phyloP scores from a whole-genome alignment of 2,113 vertebrate species.

The Callionymus lyra region DNA sequence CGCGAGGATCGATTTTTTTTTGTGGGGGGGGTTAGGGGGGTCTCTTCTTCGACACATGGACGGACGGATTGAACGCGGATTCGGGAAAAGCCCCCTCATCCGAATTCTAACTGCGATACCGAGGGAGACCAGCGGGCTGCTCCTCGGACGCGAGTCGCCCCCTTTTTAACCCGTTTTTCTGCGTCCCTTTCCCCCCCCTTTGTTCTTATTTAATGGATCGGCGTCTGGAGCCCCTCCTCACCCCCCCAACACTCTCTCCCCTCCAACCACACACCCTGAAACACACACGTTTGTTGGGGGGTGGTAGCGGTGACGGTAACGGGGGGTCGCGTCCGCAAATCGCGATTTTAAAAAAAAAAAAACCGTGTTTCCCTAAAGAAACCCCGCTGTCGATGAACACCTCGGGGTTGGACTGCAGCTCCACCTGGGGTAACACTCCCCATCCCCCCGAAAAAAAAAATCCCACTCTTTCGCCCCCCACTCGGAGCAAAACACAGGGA shows the following conservation, averaged over 20 bases:
- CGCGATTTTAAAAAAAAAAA: too few species aligned
- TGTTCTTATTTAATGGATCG: slow-evolving; percentile 59
- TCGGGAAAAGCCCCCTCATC: background rate
- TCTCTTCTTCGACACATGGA: slow-evolving; percentile 8
- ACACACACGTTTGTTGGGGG: slow-evolving; percentile 15
- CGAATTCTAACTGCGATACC: too few species aligned
- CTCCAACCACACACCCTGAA: slow-evolving; percentile 8
- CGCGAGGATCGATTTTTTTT: slow-evolving; percentile 2
- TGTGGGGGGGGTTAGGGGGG: background rate
- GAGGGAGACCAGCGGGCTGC: background rate
- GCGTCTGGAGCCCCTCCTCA: slow-evolving; percentile 45
- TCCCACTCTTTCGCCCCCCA: background rate
- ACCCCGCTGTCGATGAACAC: background rate
- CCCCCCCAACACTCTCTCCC: slow-evolving; percentile 19
- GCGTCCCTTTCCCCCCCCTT: slow-evolving; percentile 30
- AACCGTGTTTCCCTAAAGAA: background rate
- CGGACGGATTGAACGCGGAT: slow-evolving; percentile 4
- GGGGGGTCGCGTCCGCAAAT: background rate
- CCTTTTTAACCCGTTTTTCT: too few species aligned
- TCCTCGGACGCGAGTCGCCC: too few species aligned
- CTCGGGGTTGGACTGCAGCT: slow-evolving; percentile 6
- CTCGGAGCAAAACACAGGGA: background rate
- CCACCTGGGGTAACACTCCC: slow-evolving; percentile 26
- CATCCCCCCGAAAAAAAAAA: background rate
- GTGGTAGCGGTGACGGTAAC: background rate